Evolutionary conservation across 37 sponge, comb jelly and placozoan genomes (phyloP).

Genomic region (Chondrilla cf. caribensis): DNA sequence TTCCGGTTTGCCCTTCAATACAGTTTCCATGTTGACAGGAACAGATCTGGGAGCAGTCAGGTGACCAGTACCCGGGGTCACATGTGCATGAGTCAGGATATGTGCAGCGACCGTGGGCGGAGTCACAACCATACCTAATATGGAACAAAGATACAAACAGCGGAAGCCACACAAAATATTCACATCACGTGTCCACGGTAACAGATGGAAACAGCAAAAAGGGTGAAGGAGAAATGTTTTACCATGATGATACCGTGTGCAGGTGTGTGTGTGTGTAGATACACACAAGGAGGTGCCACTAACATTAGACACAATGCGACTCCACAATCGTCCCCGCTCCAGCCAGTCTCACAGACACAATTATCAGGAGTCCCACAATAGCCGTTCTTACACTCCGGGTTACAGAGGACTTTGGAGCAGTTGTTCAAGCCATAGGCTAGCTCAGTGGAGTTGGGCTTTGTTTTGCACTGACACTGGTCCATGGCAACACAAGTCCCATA

Average conservation of each 20-base stretch:
- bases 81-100: constrained; percentile 52
- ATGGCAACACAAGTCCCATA: constrained; percentile 49
- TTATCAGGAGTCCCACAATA: constrained; percentile 42
- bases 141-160: background rate
- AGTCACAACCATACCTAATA: constrained; percentile 29
- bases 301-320: constrained; percentile 36
- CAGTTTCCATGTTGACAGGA: constrained; percentile 40
- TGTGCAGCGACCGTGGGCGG: constrained; percentile 41
- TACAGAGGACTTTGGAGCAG: constrained; percentile 53
- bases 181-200: background rate
- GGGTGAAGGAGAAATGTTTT: background rate
- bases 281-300: background rate
- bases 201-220: background rate
- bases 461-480: constrained; percentile 38
- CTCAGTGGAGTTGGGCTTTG: constrained; percentile 26
- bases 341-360: constrained; percentile 39
- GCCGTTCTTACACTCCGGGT: constrained; percentile 56
- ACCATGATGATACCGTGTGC: background rate
- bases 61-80: constrained; percentile 29
- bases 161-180: background rate
- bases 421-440: constrained; percentile 45
- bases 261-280: background rate
- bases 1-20: constrained; percentile 44
- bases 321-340: constrained; percentile 51
- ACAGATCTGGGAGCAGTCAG: constrained; percentile 40